Evolutionary conservation across 2,888 invertebrate genomes (phyloP).

Genomic region (Boloria selene): DNA sequence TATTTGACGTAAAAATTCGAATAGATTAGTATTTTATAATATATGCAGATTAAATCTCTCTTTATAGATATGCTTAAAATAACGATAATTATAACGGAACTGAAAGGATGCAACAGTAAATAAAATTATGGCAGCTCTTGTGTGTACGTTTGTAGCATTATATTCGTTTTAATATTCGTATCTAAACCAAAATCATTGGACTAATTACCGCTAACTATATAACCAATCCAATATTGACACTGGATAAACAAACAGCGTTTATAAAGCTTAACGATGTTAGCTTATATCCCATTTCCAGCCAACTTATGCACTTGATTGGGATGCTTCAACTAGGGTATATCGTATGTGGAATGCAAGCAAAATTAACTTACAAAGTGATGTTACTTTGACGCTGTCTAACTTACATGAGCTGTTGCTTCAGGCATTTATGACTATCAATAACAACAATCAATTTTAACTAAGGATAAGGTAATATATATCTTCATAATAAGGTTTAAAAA

Average conservation of each 20-base stretch:
- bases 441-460: too few relatives aligned
- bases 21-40: too few relatives aligned
- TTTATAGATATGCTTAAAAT: too few relatives aligned
- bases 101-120: too few relatives aligned
- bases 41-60: too few relatives aligned
- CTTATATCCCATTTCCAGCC: conserved; percentile 9
- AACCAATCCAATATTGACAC: conserved; percentile 14
- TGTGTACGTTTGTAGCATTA: background rate
- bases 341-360: background rate
- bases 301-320: conserved; percentile 19
- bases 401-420: background rate
- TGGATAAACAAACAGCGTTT: conserved; percentile 10
- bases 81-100: too few relatives aligned
- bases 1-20: too few relatives aligned
- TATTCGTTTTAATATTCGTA: background rate
- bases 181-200: background rate
- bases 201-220: conserved; percentile 12
- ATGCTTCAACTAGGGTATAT: conserved; percentile 4
- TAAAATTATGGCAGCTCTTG: background rate
- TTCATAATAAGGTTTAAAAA: too few relatives aligned
- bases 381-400: conserved; percentile 3
- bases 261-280: conserved; percentile 18
- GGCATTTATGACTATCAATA: background rate
- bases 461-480: too few relatives aligned
- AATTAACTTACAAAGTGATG: conserved; percentile 5